Evolutionary conservation across 2,113 vertebrate species (phyloP).

Genomic region (Ascaphus truei): DNA sequence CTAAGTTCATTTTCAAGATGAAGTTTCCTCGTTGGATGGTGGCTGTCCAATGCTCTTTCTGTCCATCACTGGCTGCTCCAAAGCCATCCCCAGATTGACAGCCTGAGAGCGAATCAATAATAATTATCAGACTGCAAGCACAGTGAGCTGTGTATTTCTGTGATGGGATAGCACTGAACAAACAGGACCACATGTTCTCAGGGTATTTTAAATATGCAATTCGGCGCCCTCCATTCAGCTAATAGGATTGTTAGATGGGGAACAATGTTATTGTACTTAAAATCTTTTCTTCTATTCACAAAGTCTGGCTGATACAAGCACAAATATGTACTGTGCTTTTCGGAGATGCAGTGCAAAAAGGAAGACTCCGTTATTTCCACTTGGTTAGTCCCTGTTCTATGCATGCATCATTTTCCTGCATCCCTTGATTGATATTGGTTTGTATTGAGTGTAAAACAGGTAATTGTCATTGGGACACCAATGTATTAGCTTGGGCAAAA

Average conservation of each 20-base stretch:
- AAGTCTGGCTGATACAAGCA: not conserved
- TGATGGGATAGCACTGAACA: slow-evolving; percentile 62
- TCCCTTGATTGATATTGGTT: slow-evolving; percentile 16
- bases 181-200: slow-evolving; percentile 53
- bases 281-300: too few relatives aligned
- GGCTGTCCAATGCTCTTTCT: slow-evolving; percentile 86
- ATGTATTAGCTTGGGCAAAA: slow-evolving; percentile 18
- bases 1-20: slow-evolving; percentile 87
- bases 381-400: slow-evolving; percentile 13
- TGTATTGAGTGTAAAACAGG: slow-evolving; percentile 11
- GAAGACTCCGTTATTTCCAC: slow-evolving; percentile 11
- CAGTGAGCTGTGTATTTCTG: slow-evolving; percentile 70
- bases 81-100: slow-evolving; percentile 80
- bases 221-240: slow-evolving; percentile 52
- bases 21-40: slow-evolving; percentile 82
- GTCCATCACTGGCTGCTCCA: slow-evolving; percentile 80
- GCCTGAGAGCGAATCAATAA: slow-evolving; percentile 91
- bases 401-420: slow-evolving; percentile 1
- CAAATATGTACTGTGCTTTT: not conserved
- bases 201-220: slow-evolving; percentile 65
- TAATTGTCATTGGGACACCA: slow-evolving; percentile 7
- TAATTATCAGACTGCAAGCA: slow-evolving; percentile 88
- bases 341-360: not conserved
- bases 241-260: slow-evolving; percentile 51
- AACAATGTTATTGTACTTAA: slow-evolving; percentile 23